phyloP scores from a whole-genome alignment of 1,140 invertebrate genomes.

The Diachasma alloeum region DNA sequence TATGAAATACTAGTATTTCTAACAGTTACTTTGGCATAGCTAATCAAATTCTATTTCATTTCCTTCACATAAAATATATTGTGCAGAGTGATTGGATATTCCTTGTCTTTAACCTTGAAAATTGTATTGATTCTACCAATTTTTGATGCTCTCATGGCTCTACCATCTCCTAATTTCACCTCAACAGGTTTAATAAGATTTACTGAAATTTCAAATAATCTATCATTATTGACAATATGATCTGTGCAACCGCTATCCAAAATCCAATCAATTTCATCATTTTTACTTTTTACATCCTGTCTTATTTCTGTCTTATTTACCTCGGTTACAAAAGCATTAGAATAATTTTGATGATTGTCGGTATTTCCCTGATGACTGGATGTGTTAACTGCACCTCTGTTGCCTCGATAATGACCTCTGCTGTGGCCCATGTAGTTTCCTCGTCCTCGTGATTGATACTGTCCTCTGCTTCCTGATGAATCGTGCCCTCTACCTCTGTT shows the following conservation, averaged over 20 bases:
- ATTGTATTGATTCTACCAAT: slow-evolving; percentile 29
- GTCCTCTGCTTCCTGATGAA: background rate
- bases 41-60: slow-evolving; percentile 37
- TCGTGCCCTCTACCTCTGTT: background rate
- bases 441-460: background rate
- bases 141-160: slow-evolving; percentile 37
- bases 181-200: slow-evolving; percentile 31
- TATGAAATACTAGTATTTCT: slow-evolving; percentile 29
- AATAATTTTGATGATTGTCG: background rate
- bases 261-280: slow-evolving; percentile 34
- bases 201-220: slow-evolving; percentile 24
- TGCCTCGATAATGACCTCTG: background rate
- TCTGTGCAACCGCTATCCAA: slow-evolving; percentile 37
- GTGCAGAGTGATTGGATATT: slow-evolving; percentile 26
- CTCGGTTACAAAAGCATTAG: slow-evolving; percentile 17
- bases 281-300: background rate
- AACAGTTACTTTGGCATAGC: slow-evolving; percentile 28
- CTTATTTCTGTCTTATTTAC: slow-evolving; percentile 4
- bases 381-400: background rate
- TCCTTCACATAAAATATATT: too few species aligned
- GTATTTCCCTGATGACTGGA: background rate
- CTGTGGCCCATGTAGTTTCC: background rate
- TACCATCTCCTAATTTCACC: slow-evolving; percentile 38
- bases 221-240: slow-evolving; percentile 35
- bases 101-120: slow-evolving; percentile 25